Evolutionary conservation across 2,797 vertebrate species (phyloP), one percentile per base, ranked within the genome.

Genomic region (Myoxocephalus aenaeus): DNA sequence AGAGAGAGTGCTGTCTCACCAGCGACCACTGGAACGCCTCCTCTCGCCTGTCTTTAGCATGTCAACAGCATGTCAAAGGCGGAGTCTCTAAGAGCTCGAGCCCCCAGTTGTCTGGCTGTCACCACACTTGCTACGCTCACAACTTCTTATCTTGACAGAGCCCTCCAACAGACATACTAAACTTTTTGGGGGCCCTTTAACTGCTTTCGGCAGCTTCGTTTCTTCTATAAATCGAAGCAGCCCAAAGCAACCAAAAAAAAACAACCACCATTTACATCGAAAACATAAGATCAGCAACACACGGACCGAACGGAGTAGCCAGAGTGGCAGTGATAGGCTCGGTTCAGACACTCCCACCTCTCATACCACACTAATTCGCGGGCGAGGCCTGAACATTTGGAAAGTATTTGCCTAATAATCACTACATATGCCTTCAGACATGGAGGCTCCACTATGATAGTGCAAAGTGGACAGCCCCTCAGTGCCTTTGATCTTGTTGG

Each of bases 51-150:
- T 86, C 83, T 90, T 88, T 80, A 89, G 77, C 86, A 86, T 90
- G 86, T 92, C 89, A 93, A 87, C 90, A 86, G 85, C 88, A 86
- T 83, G 79, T 57, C 81, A 51, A 70, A 62, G 76, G 80, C 4
- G 54, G 75, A 73, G 73, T 75, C 73, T 81, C 17, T 36, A 29
- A 69, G 44, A 82, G 69, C 73, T 86, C 36, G 71, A 79, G 80
- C 72, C 69, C 42, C 66, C 93, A 93, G 93, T 91, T 94, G 93
- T 91, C 85, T 84, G 73, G 63, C 70, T 71, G 89, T 93, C 88
- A 91, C 79, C 86, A 86, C 86, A 87, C 73, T 68, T 59, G 48
- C 65, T 53, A 51, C 80, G 78, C 62, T 64, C 83, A 81, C 79
- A 80, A 69, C 40, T 65, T 84, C 53, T 70, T 27, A 59, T 84